Conservation (phyloP, 1,140 invertebrate species). For the Stegodyphus mimosarum region DNA sequence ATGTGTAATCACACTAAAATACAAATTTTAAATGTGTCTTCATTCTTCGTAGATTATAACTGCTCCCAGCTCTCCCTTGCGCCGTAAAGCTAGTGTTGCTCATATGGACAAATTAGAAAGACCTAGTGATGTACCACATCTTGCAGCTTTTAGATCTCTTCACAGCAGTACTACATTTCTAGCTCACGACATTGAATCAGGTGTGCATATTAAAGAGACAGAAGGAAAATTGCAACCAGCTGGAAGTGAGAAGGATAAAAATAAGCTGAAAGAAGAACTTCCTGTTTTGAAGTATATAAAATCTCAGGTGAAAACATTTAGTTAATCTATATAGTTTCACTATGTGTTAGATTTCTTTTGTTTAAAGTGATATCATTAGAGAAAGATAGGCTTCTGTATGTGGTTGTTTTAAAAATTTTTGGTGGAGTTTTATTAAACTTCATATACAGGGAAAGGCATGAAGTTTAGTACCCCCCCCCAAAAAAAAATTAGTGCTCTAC, state of each 20-base stretch:
- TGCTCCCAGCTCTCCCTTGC: slow-evolving; percentile 78
- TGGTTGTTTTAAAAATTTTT: no score
- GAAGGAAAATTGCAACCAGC: slow-evolving; percentile 12
- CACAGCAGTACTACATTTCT: slow-evolving; percentile 64
- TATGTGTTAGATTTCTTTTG: no score
- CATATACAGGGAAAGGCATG: no score
- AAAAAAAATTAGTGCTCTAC: no score
- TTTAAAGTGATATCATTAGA: no score
- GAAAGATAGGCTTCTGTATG: no score
- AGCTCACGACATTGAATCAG: slow-evolving; percentile 64
- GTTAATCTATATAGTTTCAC: no score
- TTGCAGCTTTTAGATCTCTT: slow-evolving; percentile 61
- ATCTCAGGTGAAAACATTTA: slow-evolving; percentile 72
- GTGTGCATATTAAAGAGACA: slow-evolving; percentile 41
- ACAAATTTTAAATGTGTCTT: no score
- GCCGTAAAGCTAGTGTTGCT: slow-evolving; percentile 80
- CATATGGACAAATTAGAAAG: slow-evolving; percentile 67
- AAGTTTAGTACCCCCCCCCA: no score
- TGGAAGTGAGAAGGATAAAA: slow-evolving; percentile 67
- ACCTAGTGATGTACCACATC: slow-evolving; percentile 59
- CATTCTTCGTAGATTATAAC: slow-evolving; percentile 63
- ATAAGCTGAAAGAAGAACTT: slow-evolving; percentile 73
- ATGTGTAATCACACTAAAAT: no score
- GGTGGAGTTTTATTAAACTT: no score
- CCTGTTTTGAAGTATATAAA: slow-evolving; percentile 88